Evolutionary conservation across 2,113 vertebrate species (phyloP).

Genomic region (Centropus unirufus): DNA sequence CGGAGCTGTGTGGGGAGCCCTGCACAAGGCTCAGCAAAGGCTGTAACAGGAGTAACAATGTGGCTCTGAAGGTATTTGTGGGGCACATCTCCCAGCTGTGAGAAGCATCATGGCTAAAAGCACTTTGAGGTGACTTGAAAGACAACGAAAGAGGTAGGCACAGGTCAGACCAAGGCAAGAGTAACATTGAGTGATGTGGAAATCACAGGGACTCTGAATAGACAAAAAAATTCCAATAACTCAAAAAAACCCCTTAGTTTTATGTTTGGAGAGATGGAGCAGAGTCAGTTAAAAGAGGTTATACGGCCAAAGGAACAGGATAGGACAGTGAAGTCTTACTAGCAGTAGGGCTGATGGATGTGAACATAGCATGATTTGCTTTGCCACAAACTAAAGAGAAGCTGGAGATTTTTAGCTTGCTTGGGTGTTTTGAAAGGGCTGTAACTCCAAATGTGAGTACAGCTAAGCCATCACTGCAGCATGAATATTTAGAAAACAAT

Average conservation of each 20-base stretch:
- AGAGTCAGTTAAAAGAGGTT: neutral
- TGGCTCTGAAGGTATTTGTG: neutral
- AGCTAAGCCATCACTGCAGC: neutral
- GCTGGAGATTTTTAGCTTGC: neutral
- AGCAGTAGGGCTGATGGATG: neutral
- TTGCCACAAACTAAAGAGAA: neutral
- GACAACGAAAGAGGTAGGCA: neutral
- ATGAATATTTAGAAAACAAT: neutral
- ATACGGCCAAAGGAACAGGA: neutral
- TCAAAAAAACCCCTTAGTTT: neutral
- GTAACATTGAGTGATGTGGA: neutral
- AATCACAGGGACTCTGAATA: neutral
- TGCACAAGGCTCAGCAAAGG: neutral
- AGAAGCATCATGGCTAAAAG: neutral
- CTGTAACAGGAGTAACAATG: neutral
- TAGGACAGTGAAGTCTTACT: neutral
- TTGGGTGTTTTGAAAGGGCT: neutral
- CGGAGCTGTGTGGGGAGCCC: neutral
- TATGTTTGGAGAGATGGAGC: neutral
- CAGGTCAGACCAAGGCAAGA: neutral
- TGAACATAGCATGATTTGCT: neutral
- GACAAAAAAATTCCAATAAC: neutral
- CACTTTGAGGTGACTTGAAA: neutral
- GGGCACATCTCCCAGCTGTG: neutral
- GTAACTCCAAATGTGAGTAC: neutral